phyloP scores from a whole-genome alignment of 2,797 vertebrate genomes.

The Carcharodon carcharias region DNA sequence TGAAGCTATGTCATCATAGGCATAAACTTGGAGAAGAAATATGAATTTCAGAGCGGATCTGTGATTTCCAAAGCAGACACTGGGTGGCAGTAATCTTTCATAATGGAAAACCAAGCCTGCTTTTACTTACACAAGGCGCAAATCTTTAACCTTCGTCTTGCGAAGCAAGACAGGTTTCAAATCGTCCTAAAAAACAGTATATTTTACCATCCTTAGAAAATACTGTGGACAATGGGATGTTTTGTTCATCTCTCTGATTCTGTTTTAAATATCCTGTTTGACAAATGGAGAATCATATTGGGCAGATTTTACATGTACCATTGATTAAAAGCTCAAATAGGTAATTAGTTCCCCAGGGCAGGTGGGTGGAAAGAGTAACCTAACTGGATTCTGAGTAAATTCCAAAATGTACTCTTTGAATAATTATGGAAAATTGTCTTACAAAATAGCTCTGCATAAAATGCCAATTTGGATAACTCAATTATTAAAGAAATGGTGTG shows the following conservation, averaged over 20 bases:
- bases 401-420: not conserved
- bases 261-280: not conserved
- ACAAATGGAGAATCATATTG: not conserved
- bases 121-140: not conserved
- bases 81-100: constrained; percentile 5
- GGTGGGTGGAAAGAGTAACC: not conserved
- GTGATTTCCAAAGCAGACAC: not conserved
- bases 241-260: not conserved
- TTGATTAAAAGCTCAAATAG: not conserved
- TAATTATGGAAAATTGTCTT: not conserved
- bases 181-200: not conserved
- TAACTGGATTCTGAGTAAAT: constrained; percentile 12
- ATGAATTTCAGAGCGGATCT: not conserved
- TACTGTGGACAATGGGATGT: not conserved
- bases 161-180: not conserved
- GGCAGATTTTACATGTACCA: not conserved
- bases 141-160: constrained; percentile 9
- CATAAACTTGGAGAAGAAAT: not conserved
- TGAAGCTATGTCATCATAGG: not conserved
- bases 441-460: not conserved
- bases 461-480: not conserved
- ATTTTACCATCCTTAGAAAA: not conserved
- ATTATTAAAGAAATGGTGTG: not conserved
- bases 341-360: not conserved
- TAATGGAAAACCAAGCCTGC: not conserved